These are phyloP conservation scores for Streblospio benedicti DNA, from an alignment of 1,140 invertebrate species.

Conservation along the genomic window DNA sequence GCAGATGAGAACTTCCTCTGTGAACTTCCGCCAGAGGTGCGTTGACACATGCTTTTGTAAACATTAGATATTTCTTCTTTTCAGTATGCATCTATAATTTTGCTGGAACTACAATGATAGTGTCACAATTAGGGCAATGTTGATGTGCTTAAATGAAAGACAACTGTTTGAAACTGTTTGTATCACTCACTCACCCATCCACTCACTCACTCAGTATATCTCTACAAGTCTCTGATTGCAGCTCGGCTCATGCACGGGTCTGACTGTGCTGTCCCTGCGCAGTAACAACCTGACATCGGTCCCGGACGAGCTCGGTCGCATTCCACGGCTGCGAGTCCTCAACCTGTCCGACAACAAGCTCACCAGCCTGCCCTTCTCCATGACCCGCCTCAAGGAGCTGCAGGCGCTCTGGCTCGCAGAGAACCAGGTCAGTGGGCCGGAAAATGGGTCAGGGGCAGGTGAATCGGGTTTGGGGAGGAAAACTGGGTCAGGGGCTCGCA, in stretches of 20 bases:
- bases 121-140: too few species aligned
- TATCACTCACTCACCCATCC: too few species aligned
- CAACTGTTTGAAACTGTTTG: too few species aligned
- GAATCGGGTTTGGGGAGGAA: background rate
- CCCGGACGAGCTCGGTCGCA: constrained; percentile 81
- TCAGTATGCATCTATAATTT: background rate
- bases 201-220: too few species aligned
- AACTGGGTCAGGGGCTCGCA: background rate
- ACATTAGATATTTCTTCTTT: constrained; percentile 3
- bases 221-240: constrained; percentile 41
- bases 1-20: constrained; percentile 95
- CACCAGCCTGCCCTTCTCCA: constrained; percentile 77
- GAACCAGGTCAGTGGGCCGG: constrained; percentile 56
- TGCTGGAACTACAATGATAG: too few species aligned
- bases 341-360: constrained; percentile 85
- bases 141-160: too few species aligned
- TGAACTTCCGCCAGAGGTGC: constrained; percentile 76
- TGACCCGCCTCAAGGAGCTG: constrained; percentile 71
- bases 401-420: constrained; percentile 87
- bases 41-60: background rate
- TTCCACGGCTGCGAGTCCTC: constrained; percentile 73
- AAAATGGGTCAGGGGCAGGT: background rate
- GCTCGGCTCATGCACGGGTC: constrained; percentile 74
- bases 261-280: constrained; percentile 76
- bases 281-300: constrained; percentile 68